These are phyloP conservation scores for Spodoptera frugiperda DNA, from an alignment of 1,140 invertebrate genomes.

Conservation along the genomic window DNA sequence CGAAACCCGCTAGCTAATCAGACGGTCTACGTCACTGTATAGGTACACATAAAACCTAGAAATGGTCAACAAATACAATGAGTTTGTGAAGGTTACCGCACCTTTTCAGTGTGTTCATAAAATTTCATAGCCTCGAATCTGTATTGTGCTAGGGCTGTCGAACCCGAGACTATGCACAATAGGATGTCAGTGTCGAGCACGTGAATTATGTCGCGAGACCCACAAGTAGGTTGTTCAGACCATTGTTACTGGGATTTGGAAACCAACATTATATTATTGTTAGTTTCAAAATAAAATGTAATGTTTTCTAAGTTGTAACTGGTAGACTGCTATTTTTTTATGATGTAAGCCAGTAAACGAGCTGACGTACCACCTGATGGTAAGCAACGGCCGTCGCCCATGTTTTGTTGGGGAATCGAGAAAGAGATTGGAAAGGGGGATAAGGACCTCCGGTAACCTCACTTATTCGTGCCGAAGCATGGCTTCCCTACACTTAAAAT, in stretches of 20 bases:
- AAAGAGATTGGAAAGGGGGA: too few relatives aligned
- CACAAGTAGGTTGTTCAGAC: background rate
- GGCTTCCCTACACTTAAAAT: too few relatives aligned
- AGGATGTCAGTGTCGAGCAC: too few relatives aligned
- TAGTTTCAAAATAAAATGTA: background rate
- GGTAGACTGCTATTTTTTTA: too few relatives aligned
- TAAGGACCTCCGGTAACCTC: too few relatives aligned
- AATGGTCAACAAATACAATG: conserved; percentile 4
- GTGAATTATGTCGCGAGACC: background rate
- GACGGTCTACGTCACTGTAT: too few relatives aligned
- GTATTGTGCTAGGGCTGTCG: conserved; percentile 25
- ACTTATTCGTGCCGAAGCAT: too few relatives aligned
- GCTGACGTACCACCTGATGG: too few relatives aligned
- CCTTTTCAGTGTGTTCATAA: conserved; percentile 22
- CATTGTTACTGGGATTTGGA: background rate
- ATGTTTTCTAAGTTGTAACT: background rate
- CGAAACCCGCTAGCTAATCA: too few relatives aligned
- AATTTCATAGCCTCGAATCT: conserved; percentile 2
- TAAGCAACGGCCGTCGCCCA: too few relatives aligned
- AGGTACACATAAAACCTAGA: background rate
- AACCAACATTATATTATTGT: background rate
- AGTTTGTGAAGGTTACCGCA: conserved; percentile 6
- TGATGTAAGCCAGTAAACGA: too few relatives aligned
- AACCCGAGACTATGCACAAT: background rate
- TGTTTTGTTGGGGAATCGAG: too few relatives aligned